A percentile compares a stretch with the other conserved stretches of the same genome.
Conservation (phyloP, 2,797 vertebrate species). For the Nyctalus aviator region DNA sequence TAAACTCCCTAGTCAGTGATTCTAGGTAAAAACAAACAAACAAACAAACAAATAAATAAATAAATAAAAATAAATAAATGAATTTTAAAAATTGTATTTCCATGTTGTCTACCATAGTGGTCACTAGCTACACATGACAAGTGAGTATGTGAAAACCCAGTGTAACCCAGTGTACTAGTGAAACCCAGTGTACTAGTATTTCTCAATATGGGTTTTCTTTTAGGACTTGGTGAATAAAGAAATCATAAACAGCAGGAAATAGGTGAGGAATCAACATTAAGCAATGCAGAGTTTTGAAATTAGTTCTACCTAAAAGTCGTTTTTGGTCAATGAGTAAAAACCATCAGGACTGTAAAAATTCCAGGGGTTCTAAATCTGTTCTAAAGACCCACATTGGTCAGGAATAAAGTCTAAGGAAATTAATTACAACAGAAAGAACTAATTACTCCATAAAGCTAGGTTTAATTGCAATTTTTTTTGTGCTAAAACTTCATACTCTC, state of each 20-base stretch:
- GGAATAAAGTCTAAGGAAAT: background rate
- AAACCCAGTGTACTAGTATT: background rate
- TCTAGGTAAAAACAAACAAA: background rate
- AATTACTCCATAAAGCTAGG: background rate
- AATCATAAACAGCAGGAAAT: background rate
- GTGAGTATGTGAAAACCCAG: background rate
- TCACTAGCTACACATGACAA: background rate
- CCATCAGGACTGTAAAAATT: background rate
- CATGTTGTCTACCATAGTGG: fast-evolving
- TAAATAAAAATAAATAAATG: background rate
- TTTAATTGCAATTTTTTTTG: background rate
- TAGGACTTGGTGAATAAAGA: background rate
- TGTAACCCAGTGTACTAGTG: background rate
- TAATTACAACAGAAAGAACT: background rate
- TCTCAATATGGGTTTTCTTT: background rate
- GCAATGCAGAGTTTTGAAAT: background rate
- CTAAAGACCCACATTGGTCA: background rate
- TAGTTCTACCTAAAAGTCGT: background rate
- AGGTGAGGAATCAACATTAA: background rate
- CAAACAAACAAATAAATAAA: no score
- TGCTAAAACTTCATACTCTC: background rate
- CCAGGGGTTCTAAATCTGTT: background rate
- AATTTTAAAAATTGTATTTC: background rate
- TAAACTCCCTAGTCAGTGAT: background rate
- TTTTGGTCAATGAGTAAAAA: background rate